Evolutionary conservation across 2,113 vertebrate species (phyloP).

Genomic region (Electrona antarctica): DNA sequence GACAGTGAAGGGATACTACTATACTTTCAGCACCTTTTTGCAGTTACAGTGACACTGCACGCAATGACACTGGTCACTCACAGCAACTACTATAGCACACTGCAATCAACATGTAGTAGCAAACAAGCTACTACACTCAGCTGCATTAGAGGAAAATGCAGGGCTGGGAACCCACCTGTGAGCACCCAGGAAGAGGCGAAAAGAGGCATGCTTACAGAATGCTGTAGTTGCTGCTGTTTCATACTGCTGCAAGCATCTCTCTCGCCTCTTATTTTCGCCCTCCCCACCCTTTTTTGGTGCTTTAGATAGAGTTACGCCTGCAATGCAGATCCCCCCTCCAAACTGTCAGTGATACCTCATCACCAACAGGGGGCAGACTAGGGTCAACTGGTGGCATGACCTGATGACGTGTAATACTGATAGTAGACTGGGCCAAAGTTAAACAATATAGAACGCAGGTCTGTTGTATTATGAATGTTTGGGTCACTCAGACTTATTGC

Average conservation of each 20-base stretch:
- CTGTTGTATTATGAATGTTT: constrained; percentile 7
- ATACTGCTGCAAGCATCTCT: constrained; percentile 45
- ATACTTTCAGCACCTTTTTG: constrained; percentile 19
- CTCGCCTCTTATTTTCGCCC: constrained; percentile 14
- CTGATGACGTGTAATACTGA: constrained; percentile 23
- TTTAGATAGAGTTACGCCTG: constrained; percentile 69
- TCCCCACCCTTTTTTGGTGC: background rate
- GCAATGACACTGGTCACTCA: constrained; percentile 33
- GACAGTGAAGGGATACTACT: constrained; percentile 5
- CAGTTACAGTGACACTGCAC: constrained; percentile 25
- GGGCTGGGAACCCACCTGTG: background rate
- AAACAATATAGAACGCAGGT: constrained; percentile 12
- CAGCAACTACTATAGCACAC: constrained; percentile 19
- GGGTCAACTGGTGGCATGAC: constrained; percentile 47
- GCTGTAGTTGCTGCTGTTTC: constrained; percentile 56
- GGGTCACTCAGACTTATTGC: too few species aligned
- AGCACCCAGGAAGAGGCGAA: constrained; percentile 6
- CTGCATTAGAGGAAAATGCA: constrained; percentile 5
- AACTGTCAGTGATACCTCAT: constrained; percentile 48
- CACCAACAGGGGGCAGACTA: constrained; percentile 60
- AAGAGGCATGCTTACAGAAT: constrained; percentile 59
- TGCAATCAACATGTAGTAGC: constrained; percentile 30
- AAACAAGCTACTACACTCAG: constrained; percentile 31
- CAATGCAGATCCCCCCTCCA: constrained; percentile 72
- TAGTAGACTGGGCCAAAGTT: constrained; percentile 18